Evolutionary conservation across 1,140 invertebrate species (phyloP).

Genomic region (Drosophila lacertosa): DNA sequence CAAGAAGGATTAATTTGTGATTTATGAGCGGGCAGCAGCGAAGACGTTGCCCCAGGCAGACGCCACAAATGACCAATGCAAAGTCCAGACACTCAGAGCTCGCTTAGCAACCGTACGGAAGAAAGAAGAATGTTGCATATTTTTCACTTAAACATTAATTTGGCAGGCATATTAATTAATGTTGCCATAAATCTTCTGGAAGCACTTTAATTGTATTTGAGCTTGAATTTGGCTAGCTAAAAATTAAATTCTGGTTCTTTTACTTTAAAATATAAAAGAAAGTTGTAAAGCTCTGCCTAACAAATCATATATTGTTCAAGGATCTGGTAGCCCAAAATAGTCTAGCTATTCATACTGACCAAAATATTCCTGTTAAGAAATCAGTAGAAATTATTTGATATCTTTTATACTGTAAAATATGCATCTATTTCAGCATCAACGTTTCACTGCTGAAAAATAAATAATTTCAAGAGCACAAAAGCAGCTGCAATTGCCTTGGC

Average conservation of each 20-base stretch:
- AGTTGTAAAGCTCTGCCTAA: no score
- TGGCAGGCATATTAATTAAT: conserved; percentile 58
- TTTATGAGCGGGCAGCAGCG: conserved; percentile 54
- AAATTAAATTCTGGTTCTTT: neutral
- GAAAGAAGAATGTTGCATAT: conserved; percentile 53
- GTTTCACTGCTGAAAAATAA: neutral
- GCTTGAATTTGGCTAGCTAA: neutral
- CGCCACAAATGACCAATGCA: conserved; percentile 16
- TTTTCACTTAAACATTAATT: conserved; percentile 53
- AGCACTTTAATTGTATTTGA: conserved; percentile 15
- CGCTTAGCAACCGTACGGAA: conserved; percentile 20
- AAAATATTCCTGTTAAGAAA: neutral
- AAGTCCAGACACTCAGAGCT: neutral
- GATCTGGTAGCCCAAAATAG: no score
- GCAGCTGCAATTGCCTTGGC: conserved; percentile 12
- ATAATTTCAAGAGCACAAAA: neutral
- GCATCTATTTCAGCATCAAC: neutral
- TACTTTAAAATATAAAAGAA: no score
- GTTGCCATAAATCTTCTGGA: conserved; percentile 30
- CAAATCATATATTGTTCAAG: no score
- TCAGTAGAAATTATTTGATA: neutral
- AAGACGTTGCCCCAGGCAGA: conserved; percentile 14
- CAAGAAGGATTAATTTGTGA: conserved; percentile 80
- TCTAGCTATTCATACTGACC: neutral
- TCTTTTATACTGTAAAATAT: neutral